Percentiles rank a stretch among this genome's conserved stretches.
phyloP scores from a whole-genome alignment of 1,140 invertebrate genomes.

The Amyelois transitella region DNA sequence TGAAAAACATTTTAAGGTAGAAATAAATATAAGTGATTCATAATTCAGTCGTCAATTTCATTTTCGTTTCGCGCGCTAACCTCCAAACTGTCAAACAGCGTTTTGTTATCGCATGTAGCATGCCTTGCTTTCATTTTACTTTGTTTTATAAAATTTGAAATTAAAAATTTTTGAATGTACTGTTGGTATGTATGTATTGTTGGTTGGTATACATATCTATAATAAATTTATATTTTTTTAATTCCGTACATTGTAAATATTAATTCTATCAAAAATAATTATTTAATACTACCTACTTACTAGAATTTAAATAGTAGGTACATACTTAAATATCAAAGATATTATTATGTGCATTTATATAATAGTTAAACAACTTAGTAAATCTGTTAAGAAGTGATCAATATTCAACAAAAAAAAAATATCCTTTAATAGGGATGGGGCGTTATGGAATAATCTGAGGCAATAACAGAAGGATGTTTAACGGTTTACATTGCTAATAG shows the following conservation, averaged over 20 bases:
- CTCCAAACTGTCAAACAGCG: background rate
- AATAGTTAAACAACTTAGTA: constrained; percentile 18
- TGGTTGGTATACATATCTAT: too few relatives aligned
- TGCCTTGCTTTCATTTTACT: background rate
- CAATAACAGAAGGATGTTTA: too few relatives aligned
- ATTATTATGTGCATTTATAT: constrained; percentile 21
- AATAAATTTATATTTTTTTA: too few relatives aligned
- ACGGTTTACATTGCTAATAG: constrained; percentile 4
- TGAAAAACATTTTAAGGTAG: constrained; percentile 5
- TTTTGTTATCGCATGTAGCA: background rate
- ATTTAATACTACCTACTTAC: too few relatives aligned
- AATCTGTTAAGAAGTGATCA: constrained; percentile 20
- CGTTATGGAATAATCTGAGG: constrained; percentile 13
- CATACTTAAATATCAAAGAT: too few relatives aligned
- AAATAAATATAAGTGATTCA: constrained; percentile 8
- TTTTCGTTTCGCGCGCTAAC: constrained; percentile 10
- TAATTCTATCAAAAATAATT: too few relatives aligned
- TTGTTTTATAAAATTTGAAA: background rate
- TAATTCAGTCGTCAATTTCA: background rate
- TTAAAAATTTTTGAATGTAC: too few relatives aligned
- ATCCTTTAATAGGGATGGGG: constrained; percentile 14
- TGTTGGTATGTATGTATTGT: too few relatives aligned
- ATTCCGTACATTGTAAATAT: too few relatives aligned
- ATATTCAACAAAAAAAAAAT: constrained; percentile 15
- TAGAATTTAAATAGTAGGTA: too few relatives aligned